phyloP scores from a whole-genome alignment of 2,797 vertebrate species.

The Muscicapa comitata region DNA sequence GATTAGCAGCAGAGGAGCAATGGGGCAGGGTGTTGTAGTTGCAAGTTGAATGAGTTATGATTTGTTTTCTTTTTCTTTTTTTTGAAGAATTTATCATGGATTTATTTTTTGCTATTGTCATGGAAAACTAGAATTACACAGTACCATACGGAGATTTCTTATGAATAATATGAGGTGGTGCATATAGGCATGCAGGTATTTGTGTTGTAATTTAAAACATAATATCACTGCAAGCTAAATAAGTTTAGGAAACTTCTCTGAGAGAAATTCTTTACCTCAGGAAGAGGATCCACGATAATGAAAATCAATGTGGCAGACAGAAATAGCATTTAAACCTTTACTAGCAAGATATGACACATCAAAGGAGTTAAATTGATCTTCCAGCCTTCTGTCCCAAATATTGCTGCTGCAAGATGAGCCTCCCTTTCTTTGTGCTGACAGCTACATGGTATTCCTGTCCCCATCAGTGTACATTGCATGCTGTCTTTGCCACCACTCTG shows the following conservation, averaged over 20 bases:
- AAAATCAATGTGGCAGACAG: not conserved
- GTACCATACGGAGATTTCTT: not conserved
- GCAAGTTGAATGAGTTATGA: not conserved
- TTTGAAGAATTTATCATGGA: no score
- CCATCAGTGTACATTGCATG: not conserved
- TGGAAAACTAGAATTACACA: not conserved
- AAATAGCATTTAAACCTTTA: constrained; percentile 15
- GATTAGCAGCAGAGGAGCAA: not conserved
- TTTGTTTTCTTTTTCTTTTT: not conserved
- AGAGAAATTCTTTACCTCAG: not conserved
- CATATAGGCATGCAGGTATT: not conserved
- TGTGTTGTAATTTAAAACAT: not conserved
- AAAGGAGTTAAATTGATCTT: not conserved
- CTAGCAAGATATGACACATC: not conserved
- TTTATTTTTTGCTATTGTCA: not conserved
- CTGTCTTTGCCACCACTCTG: not conserved
- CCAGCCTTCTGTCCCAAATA: not conserved
- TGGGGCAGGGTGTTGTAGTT: not conserved
- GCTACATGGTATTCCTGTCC: not conserved
- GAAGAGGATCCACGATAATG: not conserved
- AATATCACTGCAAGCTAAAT: not conserved
- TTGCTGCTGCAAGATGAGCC: not conserved
- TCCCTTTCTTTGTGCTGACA: not conserved
- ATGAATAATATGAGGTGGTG: rapidly evolving
- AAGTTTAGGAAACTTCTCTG: not conserved